These are phyloP conservation scores for Dynastes grantii DNA, from an alignment of 2,888 invertebrate species.

Conservation along the genomic window DNA sequence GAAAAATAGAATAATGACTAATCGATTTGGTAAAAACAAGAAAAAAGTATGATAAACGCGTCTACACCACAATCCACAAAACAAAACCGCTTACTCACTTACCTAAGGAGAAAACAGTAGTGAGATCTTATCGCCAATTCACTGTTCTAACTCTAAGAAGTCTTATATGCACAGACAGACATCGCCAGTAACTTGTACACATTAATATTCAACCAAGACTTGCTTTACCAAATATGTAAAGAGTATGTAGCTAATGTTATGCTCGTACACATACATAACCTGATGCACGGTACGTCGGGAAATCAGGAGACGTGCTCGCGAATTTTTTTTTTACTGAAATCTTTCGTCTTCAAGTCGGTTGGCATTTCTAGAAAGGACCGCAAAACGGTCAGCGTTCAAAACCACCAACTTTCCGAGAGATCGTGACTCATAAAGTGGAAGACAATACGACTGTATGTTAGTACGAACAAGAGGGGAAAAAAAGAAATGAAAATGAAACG, in stretches of 20 bases:
- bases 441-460: neutral
- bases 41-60: too few species aligned
- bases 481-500: slow-evolving; percentile 3
- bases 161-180: too few species aligned
- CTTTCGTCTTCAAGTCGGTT: too few species aligned
- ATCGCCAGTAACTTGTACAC: too few species aligned
- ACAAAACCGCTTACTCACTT: too few species aligned
- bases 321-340: too few species aligned
- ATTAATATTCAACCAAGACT: slow-evolving; percentile 2
- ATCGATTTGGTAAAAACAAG: too few species aligned
- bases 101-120: neutral
- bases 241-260: neutral
- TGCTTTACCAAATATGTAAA: neutral
- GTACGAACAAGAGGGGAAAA: neutral
- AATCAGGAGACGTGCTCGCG: too few species aligned
- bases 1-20: too few species aligned
- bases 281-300: neutral
- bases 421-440: slow-evolving; percentile 9
- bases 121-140: neutral
- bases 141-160: too few species aligned
- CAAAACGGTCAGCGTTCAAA: too few species aligned
- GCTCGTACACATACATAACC: neutral
- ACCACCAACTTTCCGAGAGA: neutral
- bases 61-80: neutral
- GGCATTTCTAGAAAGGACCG: too few species aligned